Evolutionary conservation across 2,888 invertebrate genomes (phyloP).

Genomic region (Drosophila gaucha): DNA sequence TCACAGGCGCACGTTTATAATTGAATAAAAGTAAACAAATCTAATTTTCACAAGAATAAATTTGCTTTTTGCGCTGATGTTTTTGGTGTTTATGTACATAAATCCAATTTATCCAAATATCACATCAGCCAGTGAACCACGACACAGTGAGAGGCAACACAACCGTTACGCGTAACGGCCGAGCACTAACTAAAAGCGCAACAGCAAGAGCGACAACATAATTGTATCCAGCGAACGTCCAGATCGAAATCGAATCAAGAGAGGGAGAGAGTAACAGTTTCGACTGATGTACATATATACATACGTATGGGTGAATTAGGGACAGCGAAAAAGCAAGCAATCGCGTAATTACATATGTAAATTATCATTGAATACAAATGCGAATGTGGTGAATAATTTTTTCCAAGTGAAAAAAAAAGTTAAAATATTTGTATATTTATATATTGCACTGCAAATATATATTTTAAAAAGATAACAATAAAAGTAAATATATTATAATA

Average conservation of each 20-base stretch:
- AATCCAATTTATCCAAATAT: constrained; percentile 52
- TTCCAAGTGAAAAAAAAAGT: background rate
- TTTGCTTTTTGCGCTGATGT: constrained; percentile 19
- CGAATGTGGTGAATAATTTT: background rate
- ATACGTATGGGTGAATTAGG: constrained; percentile 10
- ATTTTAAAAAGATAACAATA: background rate
- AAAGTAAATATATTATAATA: too few relatives aligned
- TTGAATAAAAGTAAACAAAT: constrained; percentile 64
- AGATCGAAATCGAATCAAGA: constrained; percentile 45
- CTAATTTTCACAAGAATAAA: constrained; percentile 33
- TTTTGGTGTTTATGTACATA: constrained; percentile 32
- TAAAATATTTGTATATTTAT: too few relatives aligned
- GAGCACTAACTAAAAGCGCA: constrained; percentile 49
- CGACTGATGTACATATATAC: too few relatives aligned
- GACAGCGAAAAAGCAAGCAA: constrained; percentile 17
- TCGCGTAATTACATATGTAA: constrained; percentile 2
- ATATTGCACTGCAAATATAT: too few relatives aligned
- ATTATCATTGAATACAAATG: background rate
- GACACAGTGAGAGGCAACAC: constrained; percentile 25
- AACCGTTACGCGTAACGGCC: constrained; percentile 61
- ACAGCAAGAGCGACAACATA: constrained; percentile 49
- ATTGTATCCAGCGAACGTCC: constrained; percentile 43
- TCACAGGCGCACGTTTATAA: constrained; percentile 37
- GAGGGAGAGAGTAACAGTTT: constrained; percentile 10
- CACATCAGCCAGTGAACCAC: constrained; percentile 7